A percentile compares a stretch with the other conserved stretches of the same genome.
Conservation (phyloP, 2,797 vertebrate species). For the Galaxias olidus region DNA sequence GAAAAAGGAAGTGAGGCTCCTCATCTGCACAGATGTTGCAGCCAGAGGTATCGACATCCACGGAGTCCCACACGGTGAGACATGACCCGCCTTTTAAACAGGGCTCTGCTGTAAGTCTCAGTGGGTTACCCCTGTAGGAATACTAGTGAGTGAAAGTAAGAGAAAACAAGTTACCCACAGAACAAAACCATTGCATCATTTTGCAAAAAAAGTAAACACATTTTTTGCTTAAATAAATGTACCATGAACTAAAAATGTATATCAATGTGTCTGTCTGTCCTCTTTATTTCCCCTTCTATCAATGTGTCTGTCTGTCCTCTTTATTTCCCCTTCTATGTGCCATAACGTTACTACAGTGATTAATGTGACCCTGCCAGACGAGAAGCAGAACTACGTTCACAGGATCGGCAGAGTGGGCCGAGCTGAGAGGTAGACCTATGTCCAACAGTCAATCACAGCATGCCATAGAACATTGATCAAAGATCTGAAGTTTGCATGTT, state of each 20-base stretch:
- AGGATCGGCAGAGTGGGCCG: conserved; percentile 96
- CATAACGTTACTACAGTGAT: conserved; percentile 81
- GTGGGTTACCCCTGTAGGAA: too few relatives aligned
- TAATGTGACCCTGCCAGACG: conserved; percentile 96
- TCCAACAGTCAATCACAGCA: background rate
- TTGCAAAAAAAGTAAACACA: too few relatives aligned
- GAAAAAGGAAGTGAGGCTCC: conserved; percentile 90
- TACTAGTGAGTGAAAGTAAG: too few relatives aligned
- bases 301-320: too few relatives aligned
- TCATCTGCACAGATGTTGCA: conserved; percentile 98
- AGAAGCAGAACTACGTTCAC: conserved; percentile 98
- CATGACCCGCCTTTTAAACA: background rate
- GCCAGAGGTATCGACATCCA: conserved; percentile 96
- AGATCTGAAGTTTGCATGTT: background rate
- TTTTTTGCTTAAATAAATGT: too few relatives aligned
- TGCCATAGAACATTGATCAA: accelerated
- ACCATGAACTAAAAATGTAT: too few relatives aligned
- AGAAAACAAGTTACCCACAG: too few relatives aligned
- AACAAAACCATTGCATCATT: too few relatives aligned
- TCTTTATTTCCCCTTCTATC: too few relatives aligned
- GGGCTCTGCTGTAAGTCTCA: conserved; percentile 77
- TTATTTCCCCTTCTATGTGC: too few relatives aligned
- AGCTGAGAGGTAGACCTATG: conserved; percentile 85
- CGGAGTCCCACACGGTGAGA: conserved; percentile 92
- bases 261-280: too few relatives aligned